Conservation (phyloP, 1,140 invertebrate genomes). For the Frieseomelitta varia region DNA sequence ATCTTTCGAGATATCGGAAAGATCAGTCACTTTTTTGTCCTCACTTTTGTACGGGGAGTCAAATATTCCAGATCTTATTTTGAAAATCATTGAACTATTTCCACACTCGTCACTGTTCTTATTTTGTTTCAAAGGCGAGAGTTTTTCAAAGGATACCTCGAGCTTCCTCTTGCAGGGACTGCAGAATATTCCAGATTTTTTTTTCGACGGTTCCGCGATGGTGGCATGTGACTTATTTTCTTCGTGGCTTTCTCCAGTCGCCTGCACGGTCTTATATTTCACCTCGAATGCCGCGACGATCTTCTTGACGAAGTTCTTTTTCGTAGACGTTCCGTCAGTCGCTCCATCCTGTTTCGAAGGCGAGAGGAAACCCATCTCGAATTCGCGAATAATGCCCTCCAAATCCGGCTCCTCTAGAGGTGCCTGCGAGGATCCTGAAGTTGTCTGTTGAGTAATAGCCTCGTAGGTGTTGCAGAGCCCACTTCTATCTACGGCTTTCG, state of each 20-base stretch:
- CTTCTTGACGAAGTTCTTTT: constrained; percentile 66
- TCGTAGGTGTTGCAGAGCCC: neutral
- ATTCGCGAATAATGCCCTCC: constrained; percentile 62
- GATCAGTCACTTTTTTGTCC: neutral
- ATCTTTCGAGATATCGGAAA: too few species aligned
- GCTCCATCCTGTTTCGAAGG: constrained; percentile 10
- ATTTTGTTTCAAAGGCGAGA: too few species aligned
- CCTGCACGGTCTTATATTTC: constrained; percentile 41
- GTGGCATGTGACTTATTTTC: fast-evolving
- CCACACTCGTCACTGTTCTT: neutral
- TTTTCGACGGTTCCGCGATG: neutral
- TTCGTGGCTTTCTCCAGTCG: neutral
- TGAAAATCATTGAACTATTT: too few species aligned
- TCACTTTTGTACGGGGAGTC: neutral
- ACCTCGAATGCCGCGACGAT: constrained; percentile 69
- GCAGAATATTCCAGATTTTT: neutral
- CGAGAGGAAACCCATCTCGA: constrained; percentile 60
- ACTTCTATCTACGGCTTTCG: neutral
- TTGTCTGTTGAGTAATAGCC: fast-evolving
- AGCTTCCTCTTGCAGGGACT: neutral
- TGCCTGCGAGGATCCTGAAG: neutral
- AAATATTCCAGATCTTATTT: neutral
- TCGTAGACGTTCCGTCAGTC: neutral
- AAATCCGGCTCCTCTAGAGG: constrained; percentile 43
- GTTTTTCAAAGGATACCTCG: neutral